These are phyloP conservation scores for Xiphophorus maculatus DNA, from an alignment of 2,113 vertebrate genomes.

Conservation along the genomic window DNA sequence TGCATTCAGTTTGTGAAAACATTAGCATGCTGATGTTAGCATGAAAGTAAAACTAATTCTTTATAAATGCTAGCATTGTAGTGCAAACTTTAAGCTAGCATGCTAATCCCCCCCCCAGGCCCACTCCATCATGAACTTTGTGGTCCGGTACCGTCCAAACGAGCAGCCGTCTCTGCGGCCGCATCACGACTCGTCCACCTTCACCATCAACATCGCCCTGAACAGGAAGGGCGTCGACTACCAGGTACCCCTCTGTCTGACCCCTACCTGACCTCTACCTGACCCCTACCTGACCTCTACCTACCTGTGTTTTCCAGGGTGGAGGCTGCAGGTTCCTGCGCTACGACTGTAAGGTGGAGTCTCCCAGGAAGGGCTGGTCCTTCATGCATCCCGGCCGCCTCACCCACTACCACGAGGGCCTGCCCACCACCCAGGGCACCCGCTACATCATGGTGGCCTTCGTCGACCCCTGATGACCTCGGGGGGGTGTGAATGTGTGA, in stretches of 20 bases:
- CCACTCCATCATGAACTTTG: slow-evolving; percentile 90
- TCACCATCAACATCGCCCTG: slow-evolving; percentile 88
- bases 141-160: slow-evolving; percentile 90
- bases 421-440: slow-evolving; percentile 86
- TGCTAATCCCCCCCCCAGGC: slow-evolving; percentile 68
- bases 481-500: slow-evolving; percentile 6
- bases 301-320: slow-evolving; percentile 73
- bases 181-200: slow-evolving; percentile 90
- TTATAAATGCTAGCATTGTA: too few species aligned
- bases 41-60: too few species aligned
- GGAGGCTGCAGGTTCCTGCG: slow-evolving; percentile 89
- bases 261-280: too few species aligned
- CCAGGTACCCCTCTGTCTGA: slow-evolving; percentile 63
- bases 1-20: too few species aligned
- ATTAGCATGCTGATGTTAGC: not conserved
- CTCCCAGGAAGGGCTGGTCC: slow-evolving; percentile 89
- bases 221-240: slow-evolving; percentile 86
- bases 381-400: slow-evolving; percentile 90
- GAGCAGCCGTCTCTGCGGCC: slow-evolving; percentile 87
- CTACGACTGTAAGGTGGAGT: slow-evolving; percentile 84
- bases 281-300: too few species aligned
- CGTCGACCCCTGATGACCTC: slow-evolving; percentile 80
- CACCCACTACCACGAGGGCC: slow-evolving; percentile 91
- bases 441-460: slow-evolving; percentile 94
- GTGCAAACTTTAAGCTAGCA: too few species aligned